Percentiles rank a stretch among this genome's conserved stretches.
Conservation (phyloP, 2,797 vertebrate species). For the Tarsius wallacei region DNA sequence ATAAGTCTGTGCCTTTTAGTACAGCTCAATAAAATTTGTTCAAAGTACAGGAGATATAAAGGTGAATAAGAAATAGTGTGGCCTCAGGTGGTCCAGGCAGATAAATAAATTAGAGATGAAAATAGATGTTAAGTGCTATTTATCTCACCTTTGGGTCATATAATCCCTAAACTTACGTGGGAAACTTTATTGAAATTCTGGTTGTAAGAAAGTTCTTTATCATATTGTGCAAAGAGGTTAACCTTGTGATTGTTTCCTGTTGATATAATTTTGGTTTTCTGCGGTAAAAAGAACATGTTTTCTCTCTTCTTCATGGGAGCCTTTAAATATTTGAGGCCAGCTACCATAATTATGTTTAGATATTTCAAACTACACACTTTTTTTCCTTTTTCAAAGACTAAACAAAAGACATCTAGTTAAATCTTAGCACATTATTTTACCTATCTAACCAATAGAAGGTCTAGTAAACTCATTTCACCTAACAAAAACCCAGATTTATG, state of each 20-base stretch:
- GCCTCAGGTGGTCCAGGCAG: not conserved
- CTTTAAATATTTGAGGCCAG: not conserved
- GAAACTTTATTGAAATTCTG: not conserved
- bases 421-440: slow-evolving; percentile 22
- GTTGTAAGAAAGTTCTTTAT: not conserved
- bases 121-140: not conserved
- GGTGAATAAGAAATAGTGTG: not conserved
- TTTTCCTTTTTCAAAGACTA: slow-evolving; percentile 12
- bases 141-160: not conserved
- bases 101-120: slow-evolving; percentile 22
- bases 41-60: not conserved
- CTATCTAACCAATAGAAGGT: not conserved
- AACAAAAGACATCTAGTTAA: not conserved
- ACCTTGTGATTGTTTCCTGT: not conserved
- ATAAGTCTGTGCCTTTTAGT: not conserved
- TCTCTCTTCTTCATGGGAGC: not conserved
- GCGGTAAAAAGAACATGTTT: not conserved
- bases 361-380: not conserved
- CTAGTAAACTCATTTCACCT: not conserved
- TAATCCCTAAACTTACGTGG: not conserved
- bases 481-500: slow-evolving; percentile 22
- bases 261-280: not conserved
- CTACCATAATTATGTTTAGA: not conserved
- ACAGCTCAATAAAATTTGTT: not conserved
- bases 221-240: not conserved